Base-by-base conservation (phyloP, 2,113 vertebrate species). In the Pseudorasbora parva region DNA sequence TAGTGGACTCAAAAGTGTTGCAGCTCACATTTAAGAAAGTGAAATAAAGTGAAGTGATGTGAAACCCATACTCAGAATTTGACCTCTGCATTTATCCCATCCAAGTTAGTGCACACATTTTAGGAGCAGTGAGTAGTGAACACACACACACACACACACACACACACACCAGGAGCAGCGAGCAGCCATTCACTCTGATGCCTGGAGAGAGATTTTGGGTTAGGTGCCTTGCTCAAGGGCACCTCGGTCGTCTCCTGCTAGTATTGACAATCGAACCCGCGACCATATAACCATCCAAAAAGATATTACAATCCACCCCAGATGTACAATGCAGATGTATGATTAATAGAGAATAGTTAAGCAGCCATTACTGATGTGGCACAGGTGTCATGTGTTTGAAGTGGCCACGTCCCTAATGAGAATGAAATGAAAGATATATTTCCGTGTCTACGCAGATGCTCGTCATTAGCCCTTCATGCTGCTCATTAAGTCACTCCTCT, bases 361-460 rank as follows among this genome's bases (percentile, higher is more conserved):
- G 25, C 62, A 41, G 62, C 47, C 72, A 62, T 60, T 76, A 49
- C 57, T 30, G 72, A 68, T 77, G 43, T 68, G 64, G 25, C 23
- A 64, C 69, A 64, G 71, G 69, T 74, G 43, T 51, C 27, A 45
- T 64, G 57, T 82, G 56, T 7, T 73, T 43, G 45, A 41, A n/a
- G 59, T 66, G 73, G 73, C 11, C 23, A 66, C 4, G 54, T 11
- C 56, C 45, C 11, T 68, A 71, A 43, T 54, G 49, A 83, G 60
- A 68, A 54, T 69, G 12, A 81, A 81, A 69, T 81, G 21, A 81
- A 69, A 41, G 43, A 64, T 81, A 69, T 54, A 41, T 69, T 68
- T 69, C 64, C 23, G 2, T 64, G 57, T 64, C 56, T 78, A 54
- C 30, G 10, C 73, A 83, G 72, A 77, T 57, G 27, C 30, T 68